Conservation (phyloP, 2,888 invertebrate genomes). For the Drosophila ezoana region DNA sequence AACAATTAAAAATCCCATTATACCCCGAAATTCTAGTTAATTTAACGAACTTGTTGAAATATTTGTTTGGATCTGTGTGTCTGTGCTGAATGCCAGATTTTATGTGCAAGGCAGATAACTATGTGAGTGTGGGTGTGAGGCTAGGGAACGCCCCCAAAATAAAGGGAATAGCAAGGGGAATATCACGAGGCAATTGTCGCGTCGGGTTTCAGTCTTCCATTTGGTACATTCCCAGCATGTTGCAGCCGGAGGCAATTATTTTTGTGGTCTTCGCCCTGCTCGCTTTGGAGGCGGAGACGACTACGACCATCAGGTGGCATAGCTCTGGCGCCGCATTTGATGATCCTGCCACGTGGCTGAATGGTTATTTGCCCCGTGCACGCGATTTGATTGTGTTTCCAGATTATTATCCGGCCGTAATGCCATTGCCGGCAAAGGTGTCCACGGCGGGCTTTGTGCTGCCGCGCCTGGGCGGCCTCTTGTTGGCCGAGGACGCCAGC, state of each 20-base stretch:
- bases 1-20: neutral
- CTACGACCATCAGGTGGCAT: slow-evolving; percentile 69
- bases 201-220: slow-evolving; percentile 15
- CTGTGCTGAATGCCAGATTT: slow-evolving; percentile 1
- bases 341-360: slow-evolving; percentile 74
- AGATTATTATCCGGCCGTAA: slow-evolving; percentile 71
- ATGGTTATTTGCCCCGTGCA: slow-evolving; percentile 76
- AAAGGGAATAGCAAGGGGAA: slow-evolving; percentile 1
- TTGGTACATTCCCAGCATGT: slow-evolving; percentile 43
- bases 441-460: slow-evolving; percentile 74
- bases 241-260: slow-evolving; percentile 19
- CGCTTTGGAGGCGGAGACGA: slow-evolving; percentile 51
- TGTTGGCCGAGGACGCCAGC: slow-evolving; percentile 72
- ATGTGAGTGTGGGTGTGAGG: slow-evolving; percentile 8
- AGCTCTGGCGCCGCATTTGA: slow-evolving; percentile 70
- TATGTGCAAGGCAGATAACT: slow-evolving; percentile 14
- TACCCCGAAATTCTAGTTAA: neutral
- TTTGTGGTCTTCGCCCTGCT: slow-evolving; percentile 24
- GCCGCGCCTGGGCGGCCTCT: slow-evolving; percentile 77
- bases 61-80: slow-evolving; percentile 20
- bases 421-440: slow-evolving; percentile 72
- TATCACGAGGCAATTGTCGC: slow-evolving; percentile 10
- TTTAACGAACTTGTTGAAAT: neutral
- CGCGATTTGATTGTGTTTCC: slow-evolving; percentile 82
- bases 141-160: slow-evolving; percentile 57